phyloP scores from a whole-genome alignment of 2,888 invertebrate genomes.

The Achlya flavicornis region DNA sequence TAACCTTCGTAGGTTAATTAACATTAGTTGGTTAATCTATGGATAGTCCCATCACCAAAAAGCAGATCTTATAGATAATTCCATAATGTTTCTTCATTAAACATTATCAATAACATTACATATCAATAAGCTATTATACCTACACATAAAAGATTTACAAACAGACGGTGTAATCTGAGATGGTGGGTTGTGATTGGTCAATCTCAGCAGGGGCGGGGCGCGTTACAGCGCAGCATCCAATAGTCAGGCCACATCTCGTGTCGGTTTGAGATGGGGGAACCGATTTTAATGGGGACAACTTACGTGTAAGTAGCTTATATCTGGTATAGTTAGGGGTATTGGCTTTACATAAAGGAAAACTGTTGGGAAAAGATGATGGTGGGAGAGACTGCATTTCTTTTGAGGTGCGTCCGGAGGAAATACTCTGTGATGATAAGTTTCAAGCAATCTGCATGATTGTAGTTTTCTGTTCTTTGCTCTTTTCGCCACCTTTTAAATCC shows the following conservation, averaged over 20 bases:
- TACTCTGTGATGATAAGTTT: too few species aligned
- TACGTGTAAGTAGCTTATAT: neutral
- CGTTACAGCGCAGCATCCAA: constrained; percentile 65
- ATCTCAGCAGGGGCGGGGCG: constrained; percentile 50
- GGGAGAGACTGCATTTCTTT: neutral
- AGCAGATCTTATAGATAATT: too few species aligned
- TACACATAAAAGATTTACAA: neutral
- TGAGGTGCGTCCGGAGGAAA: too few species aligned
- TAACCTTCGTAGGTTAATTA: too few species aligned
- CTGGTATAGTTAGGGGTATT: neutral
- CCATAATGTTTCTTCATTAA: neutral
- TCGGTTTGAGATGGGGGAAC: constrained; percentile 23
- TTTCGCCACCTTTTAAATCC: too few species aligned
- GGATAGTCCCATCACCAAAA: too few species aligned
- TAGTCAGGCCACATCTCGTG: constrained; percentile 42
- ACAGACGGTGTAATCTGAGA: constrained; percentile 32
- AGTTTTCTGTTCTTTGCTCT: too few species aligned
- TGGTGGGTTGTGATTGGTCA: constrained; percentile 50
- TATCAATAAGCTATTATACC: constrained; percentile 7
- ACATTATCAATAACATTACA: neutral
- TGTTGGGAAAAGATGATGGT: neutral
- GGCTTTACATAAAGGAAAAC: neutral
- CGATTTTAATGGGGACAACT: neutral
- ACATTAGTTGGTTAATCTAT: too few species aligned
- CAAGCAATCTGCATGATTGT: too few species aligned